Percentiles rank a stretch among this genome's conserved stretches.
These are phyloP conservation scores for Scylla paramamosain DNA, from an alignment of 1,140 invertebrate genomes.

Conservation along the genomic window DNA sequence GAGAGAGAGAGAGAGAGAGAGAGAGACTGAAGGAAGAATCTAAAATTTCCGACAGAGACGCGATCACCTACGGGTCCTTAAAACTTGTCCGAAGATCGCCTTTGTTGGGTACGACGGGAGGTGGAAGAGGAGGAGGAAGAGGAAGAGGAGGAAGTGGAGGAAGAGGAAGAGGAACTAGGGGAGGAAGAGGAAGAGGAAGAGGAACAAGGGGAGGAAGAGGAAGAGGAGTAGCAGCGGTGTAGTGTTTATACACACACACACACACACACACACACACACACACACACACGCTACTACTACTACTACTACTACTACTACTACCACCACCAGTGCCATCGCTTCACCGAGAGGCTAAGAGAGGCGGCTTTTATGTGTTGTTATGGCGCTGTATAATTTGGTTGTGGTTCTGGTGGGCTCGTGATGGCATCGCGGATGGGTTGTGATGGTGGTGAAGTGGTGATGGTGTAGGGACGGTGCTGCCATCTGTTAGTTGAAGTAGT, in stretches of 20 bases:
- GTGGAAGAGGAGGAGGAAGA: constrained; percentile 23
- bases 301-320: background rate
- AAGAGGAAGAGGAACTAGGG: background rate
- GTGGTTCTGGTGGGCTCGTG: no score
- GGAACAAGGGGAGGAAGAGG: background rate
- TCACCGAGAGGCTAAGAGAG: no score
- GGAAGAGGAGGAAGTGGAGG: background rate
- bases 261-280: no score
- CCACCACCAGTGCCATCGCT: background rate
- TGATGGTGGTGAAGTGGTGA: no score
- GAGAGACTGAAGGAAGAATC: background rate
- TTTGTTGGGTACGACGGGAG: background rate
- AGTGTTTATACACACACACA: background rate
- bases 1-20: background rate
- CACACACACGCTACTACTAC: no score
- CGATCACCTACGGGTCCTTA: background rate
- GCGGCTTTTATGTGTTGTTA: no score
- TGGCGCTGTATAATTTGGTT: no score
- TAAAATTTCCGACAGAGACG: background rate
- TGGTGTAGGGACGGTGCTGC: no score
- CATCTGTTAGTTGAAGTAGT: no score
- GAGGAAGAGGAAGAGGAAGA: background rate
- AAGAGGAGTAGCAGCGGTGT: background rate
- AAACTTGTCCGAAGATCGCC: background rate
- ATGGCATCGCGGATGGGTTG: no score